phyloP scores from a whole-genome alignment of 2,888 invertebrate species.

The Parnassius mnemosyne region DNA sequence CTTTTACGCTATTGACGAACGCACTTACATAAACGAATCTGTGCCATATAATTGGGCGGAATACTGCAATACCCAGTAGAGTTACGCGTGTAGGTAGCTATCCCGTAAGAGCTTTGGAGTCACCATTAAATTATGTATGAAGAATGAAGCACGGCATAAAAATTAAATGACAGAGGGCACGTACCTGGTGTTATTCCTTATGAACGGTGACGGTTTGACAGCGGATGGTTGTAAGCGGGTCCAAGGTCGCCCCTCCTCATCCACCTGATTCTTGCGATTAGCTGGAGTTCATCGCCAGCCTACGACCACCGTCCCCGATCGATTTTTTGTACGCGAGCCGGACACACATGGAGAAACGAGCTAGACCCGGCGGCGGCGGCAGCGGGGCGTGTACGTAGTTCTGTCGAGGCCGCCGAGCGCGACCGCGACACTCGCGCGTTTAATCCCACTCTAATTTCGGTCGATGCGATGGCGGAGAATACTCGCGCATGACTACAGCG shows the following conservation, averaged over 20 bases:
- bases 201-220: conserved; percentile 42
- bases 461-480: conserved; percentile 58
- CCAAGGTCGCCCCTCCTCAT: conserved; percentile 44
- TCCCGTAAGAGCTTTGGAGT: not conserved
- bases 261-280: conserved; percentile 45
- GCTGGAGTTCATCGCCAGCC: conserved; percentile 50
- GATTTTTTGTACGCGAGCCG: conserved; percentile 43
- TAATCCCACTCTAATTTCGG: conserved; percentile 52
- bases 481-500: conserved; percentile 65
- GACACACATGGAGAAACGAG: conserved; percentile 51
- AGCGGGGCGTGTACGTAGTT: conserved; percentile 47
- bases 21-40: conserved; percentile 50
- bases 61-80: conserved; percentile 39
- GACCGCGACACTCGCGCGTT: conserved; percentile 74
- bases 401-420: conserved; percentile 54
- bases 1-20: conserved; percentile 43
- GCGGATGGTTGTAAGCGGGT: conserved; percentile 47
- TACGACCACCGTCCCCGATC: conserved; percentile 45
- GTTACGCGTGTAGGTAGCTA: not conserved
- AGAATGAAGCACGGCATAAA: conserved; percentile 17
- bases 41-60: conserved; percentile 40
- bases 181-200: conserved; percentile 43
- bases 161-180: conserved; percentile 29
- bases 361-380: conserved; percentile 50
- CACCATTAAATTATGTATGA: conserved; percentile 1